Evolutionary conservation across 1,140 invertebrate species (phyloP).

Genomic region (Diuraphis noxia): DNA sequence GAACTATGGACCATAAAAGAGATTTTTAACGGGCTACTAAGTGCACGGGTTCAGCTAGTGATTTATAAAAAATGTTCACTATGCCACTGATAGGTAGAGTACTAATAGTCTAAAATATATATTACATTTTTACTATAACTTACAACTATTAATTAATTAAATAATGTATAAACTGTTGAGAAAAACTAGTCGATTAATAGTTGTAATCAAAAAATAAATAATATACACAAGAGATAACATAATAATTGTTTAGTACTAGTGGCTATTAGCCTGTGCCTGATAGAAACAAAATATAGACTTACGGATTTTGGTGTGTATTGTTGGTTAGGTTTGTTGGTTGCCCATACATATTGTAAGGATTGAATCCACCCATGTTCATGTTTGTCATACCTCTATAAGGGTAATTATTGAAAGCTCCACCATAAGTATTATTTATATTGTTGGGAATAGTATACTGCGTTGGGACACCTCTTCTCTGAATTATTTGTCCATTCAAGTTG

Average conservation of each 20-base stretch:
- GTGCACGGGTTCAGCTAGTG: too few species aligned
- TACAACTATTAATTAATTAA: neutral
- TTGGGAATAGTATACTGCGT: too few species aligned
- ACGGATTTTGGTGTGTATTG: neutral
- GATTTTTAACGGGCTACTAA: too few species aligned
- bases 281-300: neutral
- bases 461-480: neutral
- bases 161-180: neutral
- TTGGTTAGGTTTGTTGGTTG: neutral
- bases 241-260: too few species aligned
- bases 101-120: too few species aligned
- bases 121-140: too few species aligned
- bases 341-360: neutral
- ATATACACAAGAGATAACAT: neutral
- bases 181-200: neutral
- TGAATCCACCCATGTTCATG: conserved; percentile 29
- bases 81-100: too few species aligned
- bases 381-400: neutral
- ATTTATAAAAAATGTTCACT: too few species aligned
- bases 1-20: too few species aligned
- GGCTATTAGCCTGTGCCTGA: too few species aligned
- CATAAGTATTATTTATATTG: neutral
- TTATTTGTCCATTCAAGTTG: neutral
- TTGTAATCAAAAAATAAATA: neutral
- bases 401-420: neutral